Evolutionary conservation across 2,113 vertebrate genomes (phyloP).

Genomic region (Paramormyrops kingsleyae): DNA sequence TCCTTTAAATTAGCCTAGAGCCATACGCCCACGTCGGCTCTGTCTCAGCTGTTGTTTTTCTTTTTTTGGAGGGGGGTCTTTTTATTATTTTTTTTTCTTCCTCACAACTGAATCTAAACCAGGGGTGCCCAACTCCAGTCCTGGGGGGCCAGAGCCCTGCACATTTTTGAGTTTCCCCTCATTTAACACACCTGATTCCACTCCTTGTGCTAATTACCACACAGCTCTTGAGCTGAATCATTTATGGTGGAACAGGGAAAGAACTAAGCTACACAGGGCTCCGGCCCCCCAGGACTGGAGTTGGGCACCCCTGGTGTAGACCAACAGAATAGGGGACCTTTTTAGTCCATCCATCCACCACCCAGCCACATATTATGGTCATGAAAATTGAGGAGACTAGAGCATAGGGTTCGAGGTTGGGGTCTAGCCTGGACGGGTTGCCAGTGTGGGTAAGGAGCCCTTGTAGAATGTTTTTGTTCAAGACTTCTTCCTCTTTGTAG

Average conservation of each 20-base stretch:
- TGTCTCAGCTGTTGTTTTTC: conserved; percentile 36
- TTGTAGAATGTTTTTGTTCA: no score
- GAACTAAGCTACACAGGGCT: no score
- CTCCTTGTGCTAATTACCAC: no score
- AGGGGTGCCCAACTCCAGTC: no score
- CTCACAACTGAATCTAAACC: neutral
- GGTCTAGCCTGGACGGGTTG: neutral
- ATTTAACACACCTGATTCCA: no score
- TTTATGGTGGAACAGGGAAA: no score
- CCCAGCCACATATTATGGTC: neutral
- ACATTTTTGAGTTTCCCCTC: no score
- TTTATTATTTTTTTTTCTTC: neutral
- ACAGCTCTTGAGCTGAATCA: no score
- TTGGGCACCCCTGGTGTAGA: neutral
- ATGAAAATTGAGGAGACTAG: neutral
- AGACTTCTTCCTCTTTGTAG: neutral
- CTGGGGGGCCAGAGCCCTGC: no score
- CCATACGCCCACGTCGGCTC: conserved; percentile 56
- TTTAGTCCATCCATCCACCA: neutral
- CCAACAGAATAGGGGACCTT: neutral
- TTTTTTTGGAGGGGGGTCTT: neutral
- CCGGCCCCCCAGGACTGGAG: no score
- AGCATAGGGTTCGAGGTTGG: neutral
- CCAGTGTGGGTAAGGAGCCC: no score
- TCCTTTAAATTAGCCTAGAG: conserved; percentile 61